These are phyloP conservation scores for Tragelaphus imberbis DNA, from an alignment of 2,113 vertebrate genomes.

Conservation along the genomic window DNA sequence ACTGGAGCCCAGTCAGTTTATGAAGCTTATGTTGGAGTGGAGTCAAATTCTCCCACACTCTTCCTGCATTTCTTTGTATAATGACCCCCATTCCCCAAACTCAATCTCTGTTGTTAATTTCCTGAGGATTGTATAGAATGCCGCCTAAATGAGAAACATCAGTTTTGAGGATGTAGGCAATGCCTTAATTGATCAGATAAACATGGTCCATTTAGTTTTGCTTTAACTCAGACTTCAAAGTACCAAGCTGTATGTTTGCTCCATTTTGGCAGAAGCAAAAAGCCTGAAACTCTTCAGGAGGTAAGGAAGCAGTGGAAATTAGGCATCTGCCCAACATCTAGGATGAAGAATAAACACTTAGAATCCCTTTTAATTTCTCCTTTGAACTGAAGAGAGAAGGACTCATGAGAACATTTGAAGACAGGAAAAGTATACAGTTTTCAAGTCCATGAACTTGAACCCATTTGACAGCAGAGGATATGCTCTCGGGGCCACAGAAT, in stretches of 20 bases:
- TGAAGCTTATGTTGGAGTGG: background rate
- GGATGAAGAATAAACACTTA: conserved; percentile 68
- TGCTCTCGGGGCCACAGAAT: background rate
- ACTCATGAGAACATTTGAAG: conserved; percentile 34
- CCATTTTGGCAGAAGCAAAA: conserved; percentile 71
- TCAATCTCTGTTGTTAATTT: conserved; percentile 67
- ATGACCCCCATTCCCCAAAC: background rate
- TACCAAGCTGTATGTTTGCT: conserved; percentile 49
- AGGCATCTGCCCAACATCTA: conserved; percentile 64
- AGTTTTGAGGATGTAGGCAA: conserved; percentile 34
- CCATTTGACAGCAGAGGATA: background rate
- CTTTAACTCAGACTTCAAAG: conserved; percentile 71
- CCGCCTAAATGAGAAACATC: conserved; percentile 68
- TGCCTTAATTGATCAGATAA: conserved; percentile 73
- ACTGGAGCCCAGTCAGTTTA: background rate
- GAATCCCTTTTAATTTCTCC: conserved; percentile 56
- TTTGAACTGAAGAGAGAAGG: conserved; percentile 57
- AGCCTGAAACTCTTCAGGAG: conserved; percentile 59
- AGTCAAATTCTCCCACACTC: background rate
- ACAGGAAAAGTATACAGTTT: background rate
- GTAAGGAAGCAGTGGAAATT: conserved; percentile 63
- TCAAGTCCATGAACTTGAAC: conserved; percentile 12
- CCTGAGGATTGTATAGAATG: conserved; percentile 56
- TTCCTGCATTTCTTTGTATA: conserved; percentile 14
- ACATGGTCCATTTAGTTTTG: conserved; percentile 70